These are phyloP conservation scores for Trichonephila inaurata DNA, from an alignment of 1,140 invertebrate genomes.

Conservation along the genomic window DNA sequence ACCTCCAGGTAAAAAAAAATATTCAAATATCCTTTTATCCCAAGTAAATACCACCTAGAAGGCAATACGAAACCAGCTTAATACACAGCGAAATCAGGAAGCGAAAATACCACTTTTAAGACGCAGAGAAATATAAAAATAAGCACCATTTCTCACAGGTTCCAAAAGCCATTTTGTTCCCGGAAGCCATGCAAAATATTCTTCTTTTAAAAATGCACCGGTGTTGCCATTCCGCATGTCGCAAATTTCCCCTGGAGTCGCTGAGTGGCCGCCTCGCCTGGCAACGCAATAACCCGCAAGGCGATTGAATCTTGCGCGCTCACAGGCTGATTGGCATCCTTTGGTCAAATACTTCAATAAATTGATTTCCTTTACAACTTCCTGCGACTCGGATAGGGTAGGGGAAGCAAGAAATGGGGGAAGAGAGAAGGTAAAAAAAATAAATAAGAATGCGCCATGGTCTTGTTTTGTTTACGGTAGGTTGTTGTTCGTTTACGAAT, in stretches of 20 bases:
- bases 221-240: constrained; percentile 10
- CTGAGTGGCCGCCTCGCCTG: constrained; percentile 47
- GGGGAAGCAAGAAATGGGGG: background rate
- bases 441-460: constrained; percentile 14
- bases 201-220: constrained; percentile 15
- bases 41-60: background rate
- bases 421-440: background rate
- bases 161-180: constrained; percentile 23
- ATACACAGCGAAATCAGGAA: background rate
- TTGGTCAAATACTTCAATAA: constrained; percentile 73
- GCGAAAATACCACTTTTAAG: background rate
- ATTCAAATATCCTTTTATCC: constrained; percentile 3
- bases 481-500: constrained; percentile 13
- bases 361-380: constrained; percentile 73
- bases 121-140: background rate
- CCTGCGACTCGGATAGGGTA: background rate
- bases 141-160: background rate
- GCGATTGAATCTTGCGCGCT: constrained; percentile 40
- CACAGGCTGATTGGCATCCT: constrained; percentile 73
- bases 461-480: constrained; percentile 38
- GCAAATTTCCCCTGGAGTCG: constrained; percentile 36
- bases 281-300: constrained; percentile 53
- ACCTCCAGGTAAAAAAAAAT: background rate
- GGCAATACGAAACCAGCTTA: background rate
- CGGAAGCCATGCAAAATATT: constrained; percentile 41